A percentile compares a stretch with the other conserved stretches of the same genome.
Conservation (phyloP, 2,888 invertebrate genomes). For the Siphlonurus alternatus region DNA sequence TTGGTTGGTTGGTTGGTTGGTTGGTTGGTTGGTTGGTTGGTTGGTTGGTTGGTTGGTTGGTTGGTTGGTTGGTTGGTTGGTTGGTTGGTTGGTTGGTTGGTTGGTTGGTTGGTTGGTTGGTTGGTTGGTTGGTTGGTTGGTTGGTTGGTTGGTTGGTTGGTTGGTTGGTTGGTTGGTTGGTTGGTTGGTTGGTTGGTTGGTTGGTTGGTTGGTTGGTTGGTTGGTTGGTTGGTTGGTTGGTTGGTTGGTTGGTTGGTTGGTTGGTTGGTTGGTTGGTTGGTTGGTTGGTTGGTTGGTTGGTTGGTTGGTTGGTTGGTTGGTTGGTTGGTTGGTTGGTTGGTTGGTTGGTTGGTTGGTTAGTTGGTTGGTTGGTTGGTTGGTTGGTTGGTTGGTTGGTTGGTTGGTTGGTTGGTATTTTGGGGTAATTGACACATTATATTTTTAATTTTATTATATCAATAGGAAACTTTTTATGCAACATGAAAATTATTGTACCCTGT, state of each 20-base stretch:
- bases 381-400: not conserved
- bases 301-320: not conserved
- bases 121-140: no score
- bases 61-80: no score
- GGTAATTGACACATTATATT: no score
- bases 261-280: not conserved
- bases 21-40: no score
- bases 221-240: not conserved
- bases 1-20: no score
- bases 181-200: not conserved
- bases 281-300: not conserved
- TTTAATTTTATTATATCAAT: no score
- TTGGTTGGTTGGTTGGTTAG: not conserved
- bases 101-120: no score
- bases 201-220: not conserved
- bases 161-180: not conserved
- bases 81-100: no score
- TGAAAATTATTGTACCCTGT: no score
- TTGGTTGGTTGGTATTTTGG: not conserved
- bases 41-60: no score
- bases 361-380: not conserved
- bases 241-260: not conserved
- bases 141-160: no score
- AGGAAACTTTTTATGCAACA: no score
- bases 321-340: not conserved